Evolutionary conservation across 2,797 vertebrate species (phyloP), one percentile per base, ranked within the genome.

Genomic region (Mormyrops attenuatus): DNA sequence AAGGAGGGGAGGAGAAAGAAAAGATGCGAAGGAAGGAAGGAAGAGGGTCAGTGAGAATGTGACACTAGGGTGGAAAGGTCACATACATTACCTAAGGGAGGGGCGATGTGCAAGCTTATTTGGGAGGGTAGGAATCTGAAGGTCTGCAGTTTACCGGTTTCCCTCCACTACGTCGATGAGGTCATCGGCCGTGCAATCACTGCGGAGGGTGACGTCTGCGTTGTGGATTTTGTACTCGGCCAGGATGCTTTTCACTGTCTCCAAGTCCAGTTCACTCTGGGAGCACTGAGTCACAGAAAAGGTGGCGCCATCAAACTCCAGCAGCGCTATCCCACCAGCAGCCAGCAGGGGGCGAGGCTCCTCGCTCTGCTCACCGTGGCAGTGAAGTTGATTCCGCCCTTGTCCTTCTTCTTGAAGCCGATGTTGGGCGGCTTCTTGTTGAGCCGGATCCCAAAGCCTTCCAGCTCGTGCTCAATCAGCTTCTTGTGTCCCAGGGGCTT

Each of bases 141-240:
- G 34, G 69, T 41, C 69, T 41, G 34, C 11, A 2, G 90, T 93
- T 92, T 95, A 99, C 99, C 99, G 97, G 94, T 99, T 99, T 89
- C 99, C 99, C 94, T 99, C 99, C 90, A 99, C 99, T n/a, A 99
- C 97, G 0, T 99, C 99, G 38, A 99, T 99, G 85, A 99, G 97
- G 95, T 99, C 98, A 66, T 99, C 98, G 0, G 98, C 99, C 0
- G 98, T 99, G 91, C 96, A 94, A 5, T 99, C 99, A 0, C 98
- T 96, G 90, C 98, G 97, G 94, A 99, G 94, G 0, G 98, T 99
- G 94, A 99, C 96, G 30, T 99, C 98, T 0, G 98, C 98, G 0
- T 99, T 99, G 96, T 99, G 98, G 92, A 99, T 99, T 95, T 99
- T 99, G 89, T 99, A 99, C 92, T 99, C 98, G 0, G 98, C 96